Evolutionary conservation across 2,113 vertebrate genomes (phyloP).

Genomic region (Chiloscyllium plagiosum): DNA sequence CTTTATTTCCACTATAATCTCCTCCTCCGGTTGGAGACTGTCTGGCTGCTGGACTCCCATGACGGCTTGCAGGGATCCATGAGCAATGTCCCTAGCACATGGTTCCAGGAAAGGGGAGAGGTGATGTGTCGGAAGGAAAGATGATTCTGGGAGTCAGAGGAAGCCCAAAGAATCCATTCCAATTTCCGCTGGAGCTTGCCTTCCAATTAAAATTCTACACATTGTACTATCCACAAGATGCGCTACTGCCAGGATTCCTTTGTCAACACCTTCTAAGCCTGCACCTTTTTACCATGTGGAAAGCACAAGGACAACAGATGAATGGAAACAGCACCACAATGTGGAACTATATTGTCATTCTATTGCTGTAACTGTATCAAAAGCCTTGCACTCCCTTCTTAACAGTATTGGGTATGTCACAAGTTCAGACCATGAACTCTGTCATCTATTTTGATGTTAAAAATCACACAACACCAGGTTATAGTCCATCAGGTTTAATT

Average conservation of each 20-base stretch:
- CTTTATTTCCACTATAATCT: neutral
- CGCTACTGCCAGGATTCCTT: no score
- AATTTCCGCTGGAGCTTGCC: neutral
- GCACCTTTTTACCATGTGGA: no score
- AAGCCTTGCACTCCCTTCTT: neutral
- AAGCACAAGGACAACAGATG: no score
- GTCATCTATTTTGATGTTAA: no score
- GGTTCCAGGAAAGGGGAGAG: no score
- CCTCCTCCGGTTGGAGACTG: no score
- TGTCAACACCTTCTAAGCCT: no score
- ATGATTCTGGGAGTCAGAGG: neutral
- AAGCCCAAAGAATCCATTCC: neutral
- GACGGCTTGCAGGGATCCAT: neutral
- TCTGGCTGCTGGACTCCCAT: neutral
- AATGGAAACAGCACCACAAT: neutral
- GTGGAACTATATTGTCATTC: neutral
- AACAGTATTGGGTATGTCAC: neutral
- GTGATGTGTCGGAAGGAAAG: neutral
- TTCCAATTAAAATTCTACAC: neutral
- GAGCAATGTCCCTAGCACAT: no score
- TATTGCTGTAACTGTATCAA: neutral
- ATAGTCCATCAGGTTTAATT: no score
- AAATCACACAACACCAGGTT: no score
- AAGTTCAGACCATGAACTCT: no score
- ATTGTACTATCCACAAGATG: no score